Conservation (phyloP, 2,113 vertebrate genomes). For the Salvelinus alpinus region DNA sequence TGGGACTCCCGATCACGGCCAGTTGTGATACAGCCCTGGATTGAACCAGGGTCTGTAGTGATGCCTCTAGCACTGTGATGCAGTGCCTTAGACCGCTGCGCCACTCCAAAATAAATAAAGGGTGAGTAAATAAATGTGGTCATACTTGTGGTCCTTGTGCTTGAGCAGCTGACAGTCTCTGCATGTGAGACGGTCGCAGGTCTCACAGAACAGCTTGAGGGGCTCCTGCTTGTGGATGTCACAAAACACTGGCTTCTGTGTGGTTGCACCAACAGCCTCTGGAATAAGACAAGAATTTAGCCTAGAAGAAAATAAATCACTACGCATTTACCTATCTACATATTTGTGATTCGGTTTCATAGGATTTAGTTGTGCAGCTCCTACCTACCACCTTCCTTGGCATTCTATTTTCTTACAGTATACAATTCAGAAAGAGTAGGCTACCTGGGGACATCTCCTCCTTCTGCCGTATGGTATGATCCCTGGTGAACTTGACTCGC, state of each 20-base stretch:
- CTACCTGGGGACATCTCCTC: constrained; percentile 96
- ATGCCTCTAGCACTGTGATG: too few relatives aligned
- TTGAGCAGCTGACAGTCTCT: constrained; percentile 94
- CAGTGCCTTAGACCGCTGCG: too few relatives aligned
- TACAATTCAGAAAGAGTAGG: too few relatives aligned
- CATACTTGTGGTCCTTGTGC: constrained; percentile 98
- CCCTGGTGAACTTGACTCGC: constrained; percentile 96
- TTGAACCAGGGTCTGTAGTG: too few relatives aligned
- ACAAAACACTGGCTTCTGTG: constrained; percentile 92
- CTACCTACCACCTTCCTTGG: too few relatives aligned
- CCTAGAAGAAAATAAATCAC: neutral
- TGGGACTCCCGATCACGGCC: too few relatives aligned
- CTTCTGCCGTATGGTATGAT: constrained; percentile 95
- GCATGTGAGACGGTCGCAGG: constrained; percentile 95
- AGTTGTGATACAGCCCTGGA: too few relatives aligned
- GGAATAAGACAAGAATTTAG: constrained; percentile 24
- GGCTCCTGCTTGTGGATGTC: constrained; percentile 96
- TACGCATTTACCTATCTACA: too few relatives aligned
- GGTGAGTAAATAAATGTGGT: neutral
- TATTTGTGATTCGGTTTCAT: too few relatives aligned
- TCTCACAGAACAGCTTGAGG: constrained; percentile 96
- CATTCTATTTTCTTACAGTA: too few relatives aligned
- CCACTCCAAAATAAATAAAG: neutral
- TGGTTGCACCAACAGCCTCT: constrained; percentile 87
- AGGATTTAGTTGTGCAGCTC: too few relatives aligned